A percentile compares a stretch with the other conserved stretches of the same genome.
Evolutionary conservation across 37 sponge, comb jelly and placozoan genomes (phyloP).

Genomic region (Cliona cf. orientalis): DNA sequence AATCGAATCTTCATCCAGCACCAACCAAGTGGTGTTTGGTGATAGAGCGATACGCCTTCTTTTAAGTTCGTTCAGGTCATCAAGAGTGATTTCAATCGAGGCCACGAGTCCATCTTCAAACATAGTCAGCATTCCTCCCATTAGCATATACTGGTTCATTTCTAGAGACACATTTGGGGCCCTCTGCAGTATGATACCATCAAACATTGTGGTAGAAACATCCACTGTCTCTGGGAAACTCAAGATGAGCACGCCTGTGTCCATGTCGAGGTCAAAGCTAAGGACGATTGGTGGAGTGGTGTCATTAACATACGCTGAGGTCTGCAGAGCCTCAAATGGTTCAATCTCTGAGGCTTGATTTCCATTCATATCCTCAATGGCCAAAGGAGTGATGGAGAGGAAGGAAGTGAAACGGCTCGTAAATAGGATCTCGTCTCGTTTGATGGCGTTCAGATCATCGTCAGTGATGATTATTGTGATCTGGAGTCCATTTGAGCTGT

Average conservation of each 20-base stretch:
- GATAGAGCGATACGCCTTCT: conserved; percentile 76
- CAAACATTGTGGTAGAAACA: conserved; percentile 77
- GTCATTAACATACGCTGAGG: conserved; percentile 73
- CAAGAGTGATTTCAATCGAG: conserved; percentile 55
- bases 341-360: conserved; percentile 56
- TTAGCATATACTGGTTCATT: conserved; percentile 69
- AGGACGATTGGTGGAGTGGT: conserved; percentile 75
- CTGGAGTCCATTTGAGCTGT: conserved; percentile 79
- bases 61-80: conserved; percentile 89
- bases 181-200: conserved; percentile 76
- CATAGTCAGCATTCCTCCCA: conserved; percentile 62
- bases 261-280: conserved; percentile 90
- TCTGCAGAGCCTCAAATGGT: conserved; percentile 41
- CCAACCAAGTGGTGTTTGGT: conserved; percentile 69
- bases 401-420: conserved; percentile 60
- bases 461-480: conserved; percentile 54
- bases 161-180: conserved; percentile 59
- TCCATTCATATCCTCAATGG: conserved; percentile 79
- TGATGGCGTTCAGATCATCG: conserved; percentile 88
- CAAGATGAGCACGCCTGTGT: conserved; percentile 68
- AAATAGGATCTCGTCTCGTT: conserved; percentile 52
- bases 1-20: conserved; percentile 63
- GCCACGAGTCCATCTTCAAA: conserved; percentile 68
- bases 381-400: conserved; percentile 41
- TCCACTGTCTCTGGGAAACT: conserved; percentile 88